A percentile compares a stretch with the other conserved stretches of the same genome.
Evolutionary conservation across 2,888 invertebrate genomes (phyloP).

Genomic region (Leptopilina syphax): DNA sequence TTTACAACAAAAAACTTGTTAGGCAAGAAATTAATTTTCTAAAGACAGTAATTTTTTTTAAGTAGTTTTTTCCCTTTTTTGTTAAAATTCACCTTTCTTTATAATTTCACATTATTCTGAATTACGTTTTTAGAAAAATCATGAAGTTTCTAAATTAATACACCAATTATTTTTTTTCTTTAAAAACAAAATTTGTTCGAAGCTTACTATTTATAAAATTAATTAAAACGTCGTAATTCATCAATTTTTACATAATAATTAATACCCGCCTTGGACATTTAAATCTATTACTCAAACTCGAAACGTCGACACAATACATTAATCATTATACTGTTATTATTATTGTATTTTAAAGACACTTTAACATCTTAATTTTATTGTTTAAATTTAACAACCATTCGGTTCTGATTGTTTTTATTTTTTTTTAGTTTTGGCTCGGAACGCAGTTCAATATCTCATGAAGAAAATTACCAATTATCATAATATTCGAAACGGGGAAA

Average conservation of each 20-base stretch:
- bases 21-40: constrained; percentile 6
- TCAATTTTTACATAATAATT: constrained; percentile 6
- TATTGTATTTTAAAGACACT: constrained; percentile 36
- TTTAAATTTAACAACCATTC: constrained; percentile 28
- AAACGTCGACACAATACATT: constrained; percentile 39
- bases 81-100: not conserved
- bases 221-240: not conserved
- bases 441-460: constrained; percentile 29
- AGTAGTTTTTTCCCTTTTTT: not conserved
- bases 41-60: no score
- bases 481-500: not conserved
- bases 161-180: no score
- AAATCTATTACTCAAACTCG: constrained; percentile 37
- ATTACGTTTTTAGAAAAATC: not conserved
- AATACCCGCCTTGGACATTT: constrained; percentile 32
- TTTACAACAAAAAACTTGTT: not conserved
- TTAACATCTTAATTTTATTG: constrained; percentile 26
- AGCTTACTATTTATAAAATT: constrained; percentile 15
- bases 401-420: constrained; percentile 21
- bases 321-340: not conserved
- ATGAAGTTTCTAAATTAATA: no score
- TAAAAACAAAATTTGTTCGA: not conserved
- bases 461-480: not conserved
- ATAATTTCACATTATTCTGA: not conserved
- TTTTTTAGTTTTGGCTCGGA: constrained; percentile 31